phyloP scores from a whole-genome alignment of 2,797 vertebrate genomes.

The Alcedo atthis region DNA sequence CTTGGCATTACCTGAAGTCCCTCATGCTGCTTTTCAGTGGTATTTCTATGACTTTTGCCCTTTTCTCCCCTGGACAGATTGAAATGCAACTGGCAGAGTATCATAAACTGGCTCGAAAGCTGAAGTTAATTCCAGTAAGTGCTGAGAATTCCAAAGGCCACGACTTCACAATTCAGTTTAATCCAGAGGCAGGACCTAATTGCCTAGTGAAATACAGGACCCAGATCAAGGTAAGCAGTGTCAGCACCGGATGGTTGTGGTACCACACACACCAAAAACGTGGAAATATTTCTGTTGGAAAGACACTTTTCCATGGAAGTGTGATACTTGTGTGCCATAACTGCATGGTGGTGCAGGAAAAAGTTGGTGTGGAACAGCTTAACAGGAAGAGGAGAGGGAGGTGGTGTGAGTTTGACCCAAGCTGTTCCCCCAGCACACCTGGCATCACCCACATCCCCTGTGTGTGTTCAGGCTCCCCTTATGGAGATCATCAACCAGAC shows the following conservation, averaged over 20 bases:
- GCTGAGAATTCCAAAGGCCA: conserved; percentile 91
- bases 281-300: neutral
- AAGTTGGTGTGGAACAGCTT: neutral
- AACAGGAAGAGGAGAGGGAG: neutral
- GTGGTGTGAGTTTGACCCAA: neutral
- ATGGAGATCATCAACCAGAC: conserved; percentile 86
- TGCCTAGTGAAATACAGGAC: conserved; percentile 83
- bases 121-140: conserved; percentile 90
- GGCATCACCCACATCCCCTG: neutral
- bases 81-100: conserved; percentile 89
- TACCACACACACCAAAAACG: neutral
- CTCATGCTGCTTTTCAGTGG: neutral
- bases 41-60: neutral
- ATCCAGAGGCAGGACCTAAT: conserved; percentile 79
- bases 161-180: conserved; percentile 90
- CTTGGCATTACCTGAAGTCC: neutral
- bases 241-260: neutral
- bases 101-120: conserved; percentile 91
- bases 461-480: conserved; percentile 82
- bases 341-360: neutral
- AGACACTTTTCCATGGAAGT: neutral
- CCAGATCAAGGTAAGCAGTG: conserved; percentile 85
- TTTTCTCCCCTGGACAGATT: conserved; percentile 71
- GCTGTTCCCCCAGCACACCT: neutral
- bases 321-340: neutral